Evolutionary conservation across 2,888 invertebrate genomes (phyloP), one percentile per base, ranked within the genome.

Genomic region (Eilema sororculum): DNA sequence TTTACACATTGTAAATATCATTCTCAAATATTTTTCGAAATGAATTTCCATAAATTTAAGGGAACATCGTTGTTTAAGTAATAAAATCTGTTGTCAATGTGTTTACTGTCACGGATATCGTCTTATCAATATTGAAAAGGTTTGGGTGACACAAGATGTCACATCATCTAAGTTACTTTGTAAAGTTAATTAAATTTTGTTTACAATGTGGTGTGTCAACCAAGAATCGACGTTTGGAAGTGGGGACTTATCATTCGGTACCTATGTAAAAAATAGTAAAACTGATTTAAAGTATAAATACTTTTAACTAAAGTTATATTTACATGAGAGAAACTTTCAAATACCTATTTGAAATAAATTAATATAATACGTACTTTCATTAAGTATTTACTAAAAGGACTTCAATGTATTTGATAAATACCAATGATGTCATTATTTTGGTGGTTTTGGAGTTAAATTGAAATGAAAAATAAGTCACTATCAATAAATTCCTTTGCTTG

Each of bases 91-190:
- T 69, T 83, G 75, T 70, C 74, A 80, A 84, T 86, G 83, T 83
- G 81, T 84, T 84, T 82, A 72, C 72, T 83, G 82, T 84, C 84
- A 86, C 85, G 86, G 81, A 74, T 69, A 60, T 65, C 65, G 65
- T 64, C 62, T 64, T 68, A 57, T 65, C 60, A 68, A 71, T 66
- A 62, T 66, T 69, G 56, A 60, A 69, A 56, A 67, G 71, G 74
- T 71, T 28, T 71, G 66, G 62, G 28, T 52, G 37, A 65, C 28
- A 52, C 28, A 67, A 61, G 68, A 57, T 46, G 30, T 65, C 24
- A 58, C 22, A 66, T 41, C 24, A 59, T 69, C 28, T 68, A 58
- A 72, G 5, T 68, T 66, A 72, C 68, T 72, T 58, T 58, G 62
- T 68, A 33, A 71, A 74, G 56, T 71, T 65, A 72, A 67, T 66